Base-by-base conservation (phyloP, 2,888 invertebrate species). In the Linnaemya vulpina region DNA sequence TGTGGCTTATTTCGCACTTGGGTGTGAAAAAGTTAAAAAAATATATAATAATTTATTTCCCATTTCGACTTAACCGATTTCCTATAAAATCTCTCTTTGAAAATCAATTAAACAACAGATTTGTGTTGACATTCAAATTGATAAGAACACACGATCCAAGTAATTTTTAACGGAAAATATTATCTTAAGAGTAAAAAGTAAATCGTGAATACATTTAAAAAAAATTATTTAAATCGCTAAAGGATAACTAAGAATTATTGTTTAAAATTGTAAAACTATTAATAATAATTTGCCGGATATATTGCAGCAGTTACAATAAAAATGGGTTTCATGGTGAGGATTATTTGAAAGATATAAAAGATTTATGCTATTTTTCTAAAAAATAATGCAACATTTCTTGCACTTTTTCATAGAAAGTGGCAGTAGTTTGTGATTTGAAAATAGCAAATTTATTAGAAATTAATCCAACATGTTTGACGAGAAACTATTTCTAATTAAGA, bases 11-110 rank as follows among this genome's bases (percentile, higher is more conserved):
- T 83, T 83, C 76, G 71, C 82, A 83, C 65, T 38, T 71, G 58
- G 51, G 76, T 83, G 82, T 62, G 82, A 83, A 83, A 83, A 71
- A 43, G 43, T 13, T 30, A 46, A 17, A 3, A 63, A 70, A 35
- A 40, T 3, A 30, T n/a, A n/a, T n/a, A 30, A 30, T 30, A 2
- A 30, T 30, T 68, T 80, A 13, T 46, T 55, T 49, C 15, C 22
- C 63, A 40, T 46, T 65, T 70, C 9, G 49, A 55, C 20, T 22
- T 71, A 55, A 20, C 38, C 40, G n/a, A 38, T 67, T 82, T 71
- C 40, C 38, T 77, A 83, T 83, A 83, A 77, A 82, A 83, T 40
- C 76, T 51, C 25, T 49, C n/a, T 65, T 25, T 40, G 9, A 49
- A 40, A 20, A 1, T 51, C 51, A 71, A n/a, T 60, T 30, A 10